phyloP scores from a whole-genome alignment of 2,888 invertebrate species.

The Dilophus febrilis region DNA sequence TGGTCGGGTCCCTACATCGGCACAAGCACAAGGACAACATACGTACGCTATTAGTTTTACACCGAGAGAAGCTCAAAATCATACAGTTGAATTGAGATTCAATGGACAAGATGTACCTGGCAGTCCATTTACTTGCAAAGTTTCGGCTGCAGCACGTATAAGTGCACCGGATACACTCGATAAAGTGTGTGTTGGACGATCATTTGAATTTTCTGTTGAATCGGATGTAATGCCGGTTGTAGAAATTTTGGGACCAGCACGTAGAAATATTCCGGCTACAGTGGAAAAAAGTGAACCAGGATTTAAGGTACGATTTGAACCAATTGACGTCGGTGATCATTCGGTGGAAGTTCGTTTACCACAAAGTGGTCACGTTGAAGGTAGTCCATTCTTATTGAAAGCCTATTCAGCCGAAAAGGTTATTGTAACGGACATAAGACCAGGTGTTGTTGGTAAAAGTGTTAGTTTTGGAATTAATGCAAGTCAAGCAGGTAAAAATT shows the following conservation, averaged over 20 bases:
- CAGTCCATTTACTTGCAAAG: conserved; percentile 34
- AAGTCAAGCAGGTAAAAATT: conserved; percentile 46
- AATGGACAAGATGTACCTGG: conserved; percentile 93
- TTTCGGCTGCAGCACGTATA: conserved; percentile 66
- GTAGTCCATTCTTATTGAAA: conserved; percentile 88
- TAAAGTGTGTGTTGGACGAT: conserved; percentile 72
- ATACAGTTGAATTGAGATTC: conserved; percentile 88
- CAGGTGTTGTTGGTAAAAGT: conserved; percentile 79
- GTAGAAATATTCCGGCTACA: conserved; percentile 53
- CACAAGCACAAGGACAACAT: conserved; percentile 91
- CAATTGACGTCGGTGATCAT: conserved; percentile 83
- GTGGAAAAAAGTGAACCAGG: conserved; percentile 25
- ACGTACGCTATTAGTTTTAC: conserved; percentile 95
- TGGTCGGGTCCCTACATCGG: conserved; percentile 89
- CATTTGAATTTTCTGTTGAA: conserved; percentile 74
- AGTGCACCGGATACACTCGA: conserved; percentile 72
- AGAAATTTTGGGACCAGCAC: conserved; percentile 59
- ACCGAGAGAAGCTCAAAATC: conserved; percentile 76
- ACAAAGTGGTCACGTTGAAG: conserved; percentile 61
- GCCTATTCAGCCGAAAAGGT: conserved; percentile 92
- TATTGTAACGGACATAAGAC: conserved; percentile 84
- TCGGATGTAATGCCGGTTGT: conserved; percentile 68
- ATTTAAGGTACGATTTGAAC: conserved; percentile 55
- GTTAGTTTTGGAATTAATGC: conserved; percentile 86
- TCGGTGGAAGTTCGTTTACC: conserved; percentile 58